Conservation (phyloP, 2,888 invertebrate species). For the Nomada fucata region DNA sequence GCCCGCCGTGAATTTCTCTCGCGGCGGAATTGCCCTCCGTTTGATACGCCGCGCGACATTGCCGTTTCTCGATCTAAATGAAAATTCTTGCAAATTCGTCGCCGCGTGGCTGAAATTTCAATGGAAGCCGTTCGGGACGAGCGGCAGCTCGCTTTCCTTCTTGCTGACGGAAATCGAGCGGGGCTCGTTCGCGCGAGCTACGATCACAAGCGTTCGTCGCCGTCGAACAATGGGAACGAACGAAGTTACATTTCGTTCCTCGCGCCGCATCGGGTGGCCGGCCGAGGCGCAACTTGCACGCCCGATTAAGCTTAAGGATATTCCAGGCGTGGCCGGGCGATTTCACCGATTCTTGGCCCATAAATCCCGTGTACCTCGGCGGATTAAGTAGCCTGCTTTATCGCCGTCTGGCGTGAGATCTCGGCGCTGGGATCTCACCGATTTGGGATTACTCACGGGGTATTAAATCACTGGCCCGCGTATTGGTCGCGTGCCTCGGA, state of each 20-base stretch:
- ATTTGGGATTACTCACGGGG: constrained; percentile 66
- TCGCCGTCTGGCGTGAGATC: constrained; percentile 66
- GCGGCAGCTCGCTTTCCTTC: too few species aligned
- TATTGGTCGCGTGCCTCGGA: constrained; percentile 59
- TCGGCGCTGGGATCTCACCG: constrained; percentile 61
- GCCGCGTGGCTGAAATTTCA: not conserved
- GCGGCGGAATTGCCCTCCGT: constrained; percentile 13
- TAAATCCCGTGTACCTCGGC: constrained; percentile 67
- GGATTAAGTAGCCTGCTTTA: constrained; percentile 74
- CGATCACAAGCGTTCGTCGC: not conserved
- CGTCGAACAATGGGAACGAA: not conserved
- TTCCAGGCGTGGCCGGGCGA: constrained; percentile 57
- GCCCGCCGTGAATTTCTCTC: constrained; percentile 10
- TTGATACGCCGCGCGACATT: constrained; percentile 1
- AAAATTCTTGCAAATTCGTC: constrained; percentile 13
- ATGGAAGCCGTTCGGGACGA: too few species aligned
- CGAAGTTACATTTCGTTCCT: constrained; percentile 25
- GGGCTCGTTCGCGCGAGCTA: not conserved
- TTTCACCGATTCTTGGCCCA: constrained; percentile 69
- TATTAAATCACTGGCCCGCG: constrained; percentile 67
- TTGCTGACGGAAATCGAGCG: too few species aligned
- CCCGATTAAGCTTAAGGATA: constrained; percentile 69
- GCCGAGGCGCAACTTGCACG: not conserved
- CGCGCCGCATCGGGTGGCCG: not conserved
- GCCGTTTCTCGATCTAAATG: constrained; percentile 28